These are phyloP conservation scores for Malurus elegans DNA, from an alignment of 2,113 vertebrate species.

Conservation along the genomic window DNA sequence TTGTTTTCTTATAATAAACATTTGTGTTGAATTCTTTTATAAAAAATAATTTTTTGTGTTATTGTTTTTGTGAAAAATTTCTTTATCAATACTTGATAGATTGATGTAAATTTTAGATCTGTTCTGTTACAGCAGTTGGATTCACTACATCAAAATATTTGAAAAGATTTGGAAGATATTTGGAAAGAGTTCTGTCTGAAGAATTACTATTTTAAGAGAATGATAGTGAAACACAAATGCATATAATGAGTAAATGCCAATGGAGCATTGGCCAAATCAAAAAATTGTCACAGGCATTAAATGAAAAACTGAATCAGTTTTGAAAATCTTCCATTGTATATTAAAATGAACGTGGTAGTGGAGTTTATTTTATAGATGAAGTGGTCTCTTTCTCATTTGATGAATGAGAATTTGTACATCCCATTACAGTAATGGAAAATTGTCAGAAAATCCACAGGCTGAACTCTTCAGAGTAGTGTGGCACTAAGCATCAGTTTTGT, in stretches of 20 bases:
- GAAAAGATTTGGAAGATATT: not conserved
- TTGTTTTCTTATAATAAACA: not conserved
- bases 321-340: not conserved
- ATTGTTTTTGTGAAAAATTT: not conserved
- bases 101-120: not conserved
- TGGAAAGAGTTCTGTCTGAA: not conserved
- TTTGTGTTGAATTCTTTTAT: not conserved
- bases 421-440: not conserved
- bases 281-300: not conserved
- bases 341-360: not conserved
- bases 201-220: not conserved
- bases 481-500: not conserved
- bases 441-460: not conserved
- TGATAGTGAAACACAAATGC: not conserved
- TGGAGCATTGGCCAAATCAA: not conserved
- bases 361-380: not conserved
- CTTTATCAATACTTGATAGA: not conserved
- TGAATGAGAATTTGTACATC: not conserved
- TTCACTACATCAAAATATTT: not conserved
- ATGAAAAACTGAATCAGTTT: not conserved
- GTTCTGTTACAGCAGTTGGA: not conserved
- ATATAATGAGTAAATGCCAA: not conserved
- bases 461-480: not conserved
- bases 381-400: not conserved
- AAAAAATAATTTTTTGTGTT: not conserved